A percentile compares a stretch with the other conserved stretches of the same genome.
Evolutionary conservation across 2,113 vertebrate genomes (phyloP).

Genomic region (Bubalus kerabau): DNA sequence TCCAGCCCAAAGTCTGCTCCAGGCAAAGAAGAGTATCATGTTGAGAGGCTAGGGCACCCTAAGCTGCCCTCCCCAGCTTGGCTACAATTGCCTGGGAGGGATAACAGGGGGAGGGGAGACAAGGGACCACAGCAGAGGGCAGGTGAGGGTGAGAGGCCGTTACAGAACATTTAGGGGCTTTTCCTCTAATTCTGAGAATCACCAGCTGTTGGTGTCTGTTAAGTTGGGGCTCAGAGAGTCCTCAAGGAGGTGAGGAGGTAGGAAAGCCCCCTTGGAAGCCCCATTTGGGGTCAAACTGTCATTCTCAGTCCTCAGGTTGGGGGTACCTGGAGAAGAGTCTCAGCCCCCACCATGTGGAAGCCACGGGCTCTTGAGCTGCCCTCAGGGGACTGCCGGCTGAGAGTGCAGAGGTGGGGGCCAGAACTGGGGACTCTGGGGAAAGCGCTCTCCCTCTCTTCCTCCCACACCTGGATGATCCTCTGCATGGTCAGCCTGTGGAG

Average conservation of each 20-base stretch:
- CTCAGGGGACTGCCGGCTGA: background rate
- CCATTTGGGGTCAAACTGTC: constrained; percentile 34
- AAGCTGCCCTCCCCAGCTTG: background rate
- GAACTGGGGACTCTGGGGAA: background rate
- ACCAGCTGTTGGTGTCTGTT: background rate
- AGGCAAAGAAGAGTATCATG: background rate
- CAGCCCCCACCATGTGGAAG: background rate
- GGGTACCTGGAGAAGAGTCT: background rate
- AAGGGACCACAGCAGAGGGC: background rate
- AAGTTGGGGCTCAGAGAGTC: constrained; percentile 22
- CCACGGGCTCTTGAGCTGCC: background rate
- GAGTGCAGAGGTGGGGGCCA: background rate
- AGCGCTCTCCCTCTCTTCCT: background rate
- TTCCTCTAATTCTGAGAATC: background rate
- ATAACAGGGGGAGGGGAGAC: accelerated
- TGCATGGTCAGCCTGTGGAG: background rate
- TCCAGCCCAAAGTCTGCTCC: background rate
- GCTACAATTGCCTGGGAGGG: no score
- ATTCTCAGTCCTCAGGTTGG: background rate
- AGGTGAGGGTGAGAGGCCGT: background rate
- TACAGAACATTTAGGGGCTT: constrained; percentile 46
- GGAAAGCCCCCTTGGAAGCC: constrained; percentile 64
- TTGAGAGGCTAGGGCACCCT: background rate
- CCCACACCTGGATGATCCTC: no score
- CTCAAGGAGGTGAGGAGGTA: background rate